phyloP scores from a whole-genome alignment of 2,797 vertebrate genomes.

The Prunella strophiata region DNA sequence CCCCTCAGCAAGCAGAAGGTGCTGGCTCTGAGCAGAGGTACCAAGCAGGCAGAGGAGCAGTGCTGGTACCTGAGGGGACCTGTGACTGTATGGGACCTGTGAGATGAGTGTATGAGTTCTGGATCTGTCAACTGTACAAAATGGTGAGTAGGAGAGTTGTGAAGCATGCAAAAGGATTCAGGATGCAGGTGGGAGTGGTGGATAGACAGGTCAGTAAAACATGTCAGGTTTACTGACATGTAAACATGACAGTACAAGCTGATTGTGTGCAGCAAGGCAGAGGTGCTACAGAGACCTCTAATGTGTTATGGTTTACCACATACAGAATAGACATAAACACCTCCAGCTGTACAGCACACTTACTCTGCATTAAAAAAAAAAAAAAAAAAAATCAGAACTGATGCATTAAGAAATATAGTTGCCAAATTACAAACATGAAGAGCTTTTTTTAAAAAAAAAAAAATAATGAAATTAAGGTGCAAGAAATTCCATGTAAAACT shows the following conservation, averaged over 20 bases:
- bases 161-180: not conserved
- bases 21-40: not conserved
- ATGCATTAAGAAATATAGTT: not conserved
- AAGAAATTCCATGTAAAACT: not conserved
- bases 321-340: not conserved
- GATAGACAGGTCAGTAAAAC: not conserved
- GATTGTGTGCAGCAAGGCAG: not conserved
- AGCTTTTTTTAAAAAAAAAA: not conserved
- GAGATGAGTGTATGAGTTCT: not conserved
- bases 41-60: not conserved
- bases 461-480: not conserved
- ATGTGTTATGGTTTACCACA: not conserved
- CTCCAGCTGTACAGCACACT: not conserved
- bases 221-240: too few species aligned
- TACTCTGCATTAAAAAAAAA: not conserved
- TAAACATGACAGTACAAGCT: not conserved
- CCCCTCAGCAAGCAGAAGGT: rapidly evolving
- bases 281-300: not conserved
- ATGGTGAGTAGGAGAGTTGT: not conserved
- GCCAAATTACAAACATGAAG: not conserved
- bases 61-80: not conserved
- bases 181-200: not conserved
- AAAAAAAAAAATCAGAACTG: not conserved
- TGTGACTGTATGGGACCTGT: not conserved
- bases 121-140: not conserved